Evolutionary conservation across 2,113 vertebrate species (phyloP), one percentile per base, ranked within the genome.

Genomic region (Uria lomvia): DNA sequence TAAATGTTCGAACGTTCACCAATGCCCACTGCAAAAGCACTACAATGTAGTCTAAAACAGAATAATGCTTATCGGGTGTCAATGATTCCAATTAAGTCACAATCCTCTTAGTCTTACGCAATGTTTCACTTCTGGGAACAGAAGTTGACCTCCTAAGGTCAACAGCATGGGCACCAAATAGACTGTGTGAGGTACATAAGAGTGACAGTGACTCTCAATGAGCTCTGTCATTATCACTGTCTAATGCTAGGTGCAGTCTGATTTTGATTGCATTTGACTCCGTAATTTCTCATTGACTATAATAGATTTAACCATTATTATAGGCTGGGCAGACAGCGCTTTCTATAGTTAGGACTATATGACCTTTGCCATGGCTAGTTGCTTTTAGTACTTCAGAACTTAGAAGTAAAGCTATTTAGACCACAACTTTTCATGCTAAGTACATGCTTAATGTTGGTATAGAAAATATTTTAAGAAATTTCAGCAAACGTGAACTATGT

Each of bases 201-300:
- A 55, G 52, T 60, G 65, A 73, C 62, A 50, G 15, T 2, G 32
- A 53, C 50, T 70, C 19, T 55, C 71, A 50, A 15, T 2, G 38
- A 76, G 67, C 55, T 75, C 62, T 80, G 53, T 12, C 40, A 0
- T 76, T 73, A 56, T 52, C 5, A 5, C 36, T 17, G n/a, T 20
- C 87, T 87, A 89, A 91, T 32, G n/a, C 81, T 58, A 74, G 49
- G 23, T 45, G 65, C 63, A 23, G 84, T 6, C 65, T 74, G 85
- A 97, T n/a, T 94, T 14, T 93, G 94, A 95, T 87, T 90, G 77
- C 77, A 60, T 72, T 82, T 94, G 85, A 90, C 88, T 88, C 60
- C 38, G 36, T 29, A 82, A 79, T 75, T 94, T 66, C 77, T 66
- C 77, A 52, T 13, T 29, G 75, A 40, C 82, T 22, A 7, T 76